Evolutionary conservation across 2,888 invertebrate species (phyloP).

Genomic region (Embidobia sp.): DNA sequence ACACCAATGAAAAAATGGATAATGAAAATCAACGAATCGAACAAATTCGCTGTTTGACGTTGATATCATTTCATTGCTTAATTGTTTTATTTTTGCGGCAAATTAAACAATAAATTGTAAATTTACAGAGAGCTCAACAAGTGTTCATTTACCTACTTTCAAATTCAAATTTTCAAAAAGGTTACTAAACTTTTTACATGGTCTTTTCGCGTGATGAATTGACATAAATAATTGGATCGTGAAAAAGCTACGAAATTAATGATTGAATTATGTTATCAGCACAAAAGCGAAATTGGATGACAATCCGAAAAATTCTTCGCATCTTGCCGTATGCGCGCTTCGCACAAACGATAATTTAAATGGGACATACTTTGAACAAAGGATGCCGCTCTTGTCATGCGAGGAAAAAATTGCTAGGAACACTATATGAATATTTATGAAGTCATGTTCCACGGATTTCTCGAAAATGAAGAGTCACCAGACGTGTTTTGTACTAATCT

Average conservation of each 20-base stretch:
- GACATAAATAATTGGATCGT: slow-evolving; percentile 31
- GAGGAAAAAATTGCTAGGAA: slow-evolving; percentile 65
- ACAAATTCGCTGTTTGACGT: no score
- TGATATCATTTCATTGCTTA: no score
- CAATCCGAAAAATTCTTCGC: slow-evolving; percentile 40
- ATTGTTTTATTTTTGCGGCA: no score
- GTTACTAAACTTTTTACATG: slow-evolving; percentile 17
- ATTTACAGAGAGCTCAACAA: no score
- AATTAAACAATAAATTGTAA: no score
- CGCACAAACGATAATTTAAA: slow-evolving; percentile 61
- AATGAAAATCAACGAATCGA: no score
- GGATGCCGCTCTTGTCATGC: slow-evolving; percentile 60
- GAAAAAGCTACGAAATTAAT: slow-evolving; percentile 34
- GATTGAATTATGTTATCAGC: slow-evolving; percentile 57
- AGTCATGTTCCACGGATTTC: slow-evolving; percentile 62
- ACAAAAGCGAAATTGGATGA: slow-evolving; percentile 37
- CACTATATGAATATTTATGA: slow-evolving; percentile 68
- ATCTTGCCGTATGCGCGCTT: slow-evolving; percentile 34
- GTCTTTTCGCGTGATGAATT: slow-evolving; percentile 10
- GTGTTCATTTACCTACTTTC: no score
- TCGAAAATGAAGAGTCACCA: slow-evolving; percentile 62
- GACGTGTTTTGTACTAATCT: slow-evolving; percentile 61
- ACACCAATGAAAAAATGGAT: no score
- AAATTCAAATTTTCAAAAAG: no score
- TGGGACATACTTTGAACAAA: slow-evolving; percentile 63